Conservation (phyloP, 2,797 vertebrate species). For the Hydrolagus colliei region DNA sequence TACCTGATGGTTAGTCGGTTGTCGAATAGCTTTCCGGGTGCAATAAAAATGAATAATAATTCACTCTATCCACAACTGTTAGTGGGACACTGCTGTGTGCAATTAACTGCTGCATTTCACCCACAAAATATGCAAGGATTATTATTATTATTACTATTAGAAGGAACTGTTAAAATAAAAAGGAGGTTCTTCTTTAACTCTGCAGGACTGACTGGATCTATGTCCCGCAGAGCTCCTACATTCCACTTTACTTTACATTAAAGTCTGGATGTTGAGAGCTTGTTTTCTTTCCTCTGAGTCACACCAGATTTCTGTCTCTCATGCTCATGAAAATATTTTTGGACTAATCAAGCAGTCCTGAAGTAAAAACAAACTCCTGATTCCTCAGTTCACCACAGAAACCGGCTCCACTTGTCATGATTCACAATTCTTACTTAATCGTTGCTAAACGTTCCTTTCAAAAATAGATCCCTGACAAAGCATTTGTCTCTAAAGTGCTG, state of each 20-base stretch:
- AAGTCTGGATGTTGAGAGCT: neutral
- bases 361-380: neutral
- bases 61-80: no score
- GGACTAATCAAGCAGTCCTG: neutral
- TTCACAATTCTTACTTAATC: neutral
- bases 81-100: no score
- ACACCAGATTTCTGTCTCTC: neutral
- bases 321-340: constrained; percentile 7
- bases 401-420: no score
- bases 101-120: no score
- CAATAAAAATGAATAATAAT: no score
- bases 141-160: no score
- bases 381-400: neutral
- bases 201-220: neutral
- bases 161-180: no score
- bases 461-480: neutral
- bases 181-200: no score
- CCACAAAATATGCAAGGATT: no score
- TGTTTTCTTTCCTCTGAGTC: constrained; percentile 15
- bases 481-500: neutral
- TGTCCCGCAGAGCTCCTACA: neutral
- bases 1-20: no score
- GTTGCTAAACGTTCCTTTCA: neutral
- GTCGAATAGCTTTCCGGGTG: no score
- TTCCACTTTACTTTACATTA: no score